Evolutionary conservation across 2,113 vertebrate species (phyloP).

Genomic region (Myrmecobius fasciatus): DNA sequence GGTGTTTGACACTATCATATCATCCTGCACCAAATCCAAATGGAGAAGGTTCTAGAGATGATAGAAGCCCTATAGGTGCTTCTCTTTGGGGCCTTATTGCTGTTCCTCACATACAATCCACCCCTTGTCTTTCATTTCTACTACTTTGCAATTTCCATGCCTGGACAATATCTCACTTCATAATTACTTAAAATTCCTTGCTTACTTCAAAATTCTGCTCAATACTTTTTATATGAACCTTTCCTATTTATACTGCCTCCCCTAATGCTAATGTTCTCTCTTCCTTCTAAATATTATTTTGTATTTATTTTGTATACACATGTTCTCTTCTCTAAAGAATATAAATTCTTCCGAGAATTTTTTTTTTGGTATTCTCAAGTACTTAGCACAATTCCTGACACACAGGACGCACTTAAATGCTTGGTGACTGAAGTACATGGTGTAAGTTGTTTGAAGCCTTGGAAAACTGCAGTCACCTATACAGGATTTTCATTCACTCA

Average conservation of each 20-base stretch:
- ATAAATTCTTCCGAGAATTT: background rate
- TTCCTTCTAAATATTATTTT: background rate
- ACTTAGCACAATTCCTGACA: background rate
- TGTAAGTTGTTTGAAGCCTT: background rate
- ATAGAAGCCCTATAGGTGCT: background rate
- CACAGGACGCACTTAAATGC: background rate
- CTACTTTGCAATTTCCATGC: background rate
- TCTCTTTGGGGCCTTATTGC: background rate
- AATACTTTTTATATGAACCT: background rate
- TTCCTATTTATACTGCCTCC: background rate
- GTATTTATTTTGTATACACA: background rate
- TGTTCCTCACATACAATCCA: background rate
- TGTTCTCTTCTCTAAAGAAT: background rate
- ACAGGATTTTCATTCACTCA: background rate
- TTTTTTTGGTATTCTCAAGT: background rate
- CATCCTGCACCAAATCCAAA: background rate
- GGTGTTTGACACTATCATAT: background rate
- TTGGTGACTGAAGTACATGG: background rate
- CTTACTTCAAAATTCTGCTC: background rate
- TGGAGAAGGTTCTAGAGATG: background rate
- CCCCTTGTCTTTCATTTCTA: background rate
- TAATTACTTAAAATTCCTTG: background rate
- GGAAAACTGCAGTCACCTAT: background rate
- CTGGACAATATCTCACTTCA: background rate
- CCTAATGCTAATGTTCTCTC: background rate